These are phyloP conservation scores for Sicus ferrugineus DNA, from an alignment of 2,888 invertebrate genomes.

Conservation along the genomic window DNA sequence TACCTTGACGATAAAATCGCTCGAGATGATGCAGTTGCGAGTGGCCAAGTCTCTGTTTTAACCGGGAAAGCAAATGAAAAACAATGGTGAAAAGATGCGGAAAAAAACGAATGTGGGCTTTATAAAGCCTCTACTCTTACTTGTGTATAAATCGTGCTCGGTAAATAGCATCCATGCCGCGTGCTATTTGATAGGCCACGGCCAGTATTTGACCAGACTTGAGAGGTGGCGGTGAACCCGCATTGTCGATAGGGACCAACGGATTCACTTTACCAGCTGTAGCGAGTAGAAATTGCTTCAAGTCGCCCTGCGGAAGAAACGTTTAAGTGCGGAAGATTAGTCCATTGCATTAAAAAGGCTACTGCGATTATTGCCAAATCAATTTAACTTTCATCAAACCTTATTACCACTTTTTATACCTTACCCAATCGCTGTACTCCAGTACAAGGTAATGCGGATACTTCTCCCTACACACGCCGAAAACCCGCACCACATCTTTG, in stretches of 20 bases:
- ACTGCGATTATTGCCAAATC: not conserved
- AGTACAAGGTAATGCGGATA: slow-evolving; percentile 90
- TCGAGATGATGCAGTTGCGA: slow-evolving; percentile 88
- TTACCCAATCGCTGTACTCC: slow-evolving; percentile 93
- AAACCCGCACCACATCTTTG: slow-evolving; percentile 78
- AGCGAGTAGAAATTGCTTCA: slow-evolving; percentile 86
- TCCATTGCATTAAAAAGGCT: not conserved
- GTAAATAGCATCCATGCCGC: slow-evolving; percentile 82
- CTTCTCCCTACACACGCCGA: slow-evolving; percentile 82
- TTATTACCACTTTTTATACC: too few relatives aligned
- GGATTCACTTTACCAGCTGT: slow-evolving; percentile 61
- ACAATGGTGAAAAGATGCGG: not conserved
- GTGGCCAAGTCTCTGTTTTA: slow-evolving; percentile 81
- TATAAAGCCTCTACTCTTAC: slow-evolving; percentile 59
- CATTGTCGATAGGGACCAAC: slow-evolving; percentile 46
- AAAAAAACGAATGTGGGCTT: not conserved
- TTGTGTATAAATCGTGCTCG: slow-evolving; percentile 82
- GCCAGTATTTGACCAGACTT: slow-evolving; percentile 73
- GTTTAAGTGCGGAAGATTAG: not conserved
- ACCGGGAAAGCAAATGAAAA: not conserved
- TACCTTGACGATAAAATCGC: slow-evolving; percentile 80
- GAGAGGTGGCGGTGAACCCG: slow-evolving; percentile 68
- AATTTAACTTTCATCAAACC: too few relatives aligned
- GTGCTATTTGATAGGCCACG: slow-evolving; percentile 78
- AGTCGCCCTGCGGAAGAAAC: slow-evolving; percentile 75